A percentile compares a stretch with the other conserved stretches of the same genome.
phyloP scores from a whole-genome alignment of 2,797 vertebrate genomes.

The Notolepis coatsorum region DNA sequence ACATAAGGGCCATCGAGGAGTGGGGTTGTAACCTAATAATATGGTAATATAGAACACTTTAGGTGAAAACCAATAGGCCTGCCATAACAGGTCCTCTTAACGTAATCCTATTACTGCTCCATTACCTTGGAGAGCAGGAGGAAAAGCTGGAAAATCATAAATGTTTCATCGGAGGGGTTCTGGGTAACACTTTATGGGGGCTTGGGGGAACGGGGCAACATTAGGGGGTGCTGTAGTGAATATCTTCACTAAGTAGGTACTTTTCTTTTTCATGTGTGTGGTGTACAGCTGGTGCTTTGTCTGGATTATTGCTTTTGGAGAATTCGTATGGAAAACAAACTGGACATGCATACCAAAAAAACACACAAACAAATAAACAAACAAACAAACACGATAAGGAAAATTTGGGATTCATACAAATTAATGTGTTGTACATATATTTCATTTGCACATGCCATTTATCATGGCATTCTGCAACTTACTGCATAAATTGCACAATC shows the following conservation, averaged over 20 bases:
- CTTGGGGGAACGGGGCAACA: constrained; percentile 61
- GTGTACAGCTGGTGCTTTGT: constrained; percentile 10
- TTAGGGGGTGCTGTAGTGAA: constrained; percentile 37
- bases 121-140: constrained; percentile 69
- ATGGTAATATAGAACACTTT: constrained; percentile 81
- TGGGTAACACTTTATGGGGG: constrained; percentile 61
- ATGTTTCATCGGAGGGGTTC: constrained; percentile 72
- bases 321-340: too few species aligned
- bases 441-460: constrained; percentile 6
- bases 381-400: constrained; percentile 5
- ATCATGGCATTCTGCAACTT: constrained; percentile 4
- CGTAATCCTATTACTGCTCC: constrained; percentile 76
- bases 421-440: constrained; percentile 2
- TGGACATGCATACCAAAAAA: too few species aligned
- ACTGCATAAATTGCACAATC: too few species aligned
- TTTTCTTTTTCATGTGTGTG: constrained; percentile 42
- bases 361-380: too few species aligned
- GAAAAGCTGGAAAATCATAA: constrained; percentile 75
- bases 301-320: neutral
- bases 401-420: neutral
- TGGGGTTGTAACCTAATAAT: constrained; percentile 73
- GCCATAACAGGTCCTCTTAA: constrained; percentile 71
- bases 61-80: constrained; percentile 81
- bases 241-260: constrained; percentile 18
- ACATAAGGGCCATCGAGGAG: constrained; percentile 63